Base-by-base conservation (phyloP, 2,888 invertebrate genomes). In the Epinotia demarniana region DNA sequence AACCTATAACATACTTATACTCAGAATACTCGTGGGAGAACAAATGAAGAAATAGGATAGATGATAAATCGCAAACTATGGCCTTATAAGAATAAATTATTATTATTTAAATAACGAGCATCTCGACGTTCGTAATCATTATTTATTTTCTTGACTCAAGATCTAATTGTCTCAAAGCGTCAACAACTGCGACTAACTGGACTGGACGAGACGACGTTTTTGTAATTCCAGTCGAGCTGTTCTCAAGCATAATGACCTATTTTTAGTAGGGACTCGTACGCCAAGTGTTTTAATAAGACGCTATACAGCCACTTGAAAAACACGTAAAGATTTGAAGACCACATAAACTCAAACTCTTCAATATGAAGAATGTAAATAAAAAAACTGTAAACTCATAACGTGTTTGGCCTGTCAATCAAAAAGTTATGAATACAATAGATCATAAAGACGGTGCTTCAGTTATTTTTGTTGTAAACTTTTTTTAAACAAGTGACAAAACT, bases 371-470 rank as follows among this genome's bases (percentile, higher is more conserved):
- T 13, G 39, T 68, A 55, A 61, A 68, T 60, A 61, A 68, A 23
- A 68, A 55, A 73, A 73, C 55, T 27, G 57, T 58, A 19, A 33
- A 69, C 16, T 57, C 19, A 16, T 76, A 79, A 74, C 76, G 78
- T 73, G 80, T 81, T 82, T 80, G 81, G 81, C 78, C 79, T 79
- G 66, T 53, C 70, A 79, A 83, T 80, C 77, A 79, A 81, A 81
- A 81, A 70, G 80, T 81, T 81, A 78, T 81, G 83, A 83, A 81
- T 79, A 89, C 89, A 90, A 89, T 89, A 80, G 85, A 79, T 81
- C 79, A 86, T 88, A 86, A 89, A 87, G 76, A 76, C 78, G 77
- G 73, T 72, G 72, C 68, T 49, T 78, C 16, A n/a, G n/a, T 53
- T n/a, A 53, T 49, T 49, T 16, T 49, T 53, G 8, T 53, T n/a